phyloP scores from a whole-genome alignment of 1,140 invertebrate species.

The Euura lappo region DNA sequence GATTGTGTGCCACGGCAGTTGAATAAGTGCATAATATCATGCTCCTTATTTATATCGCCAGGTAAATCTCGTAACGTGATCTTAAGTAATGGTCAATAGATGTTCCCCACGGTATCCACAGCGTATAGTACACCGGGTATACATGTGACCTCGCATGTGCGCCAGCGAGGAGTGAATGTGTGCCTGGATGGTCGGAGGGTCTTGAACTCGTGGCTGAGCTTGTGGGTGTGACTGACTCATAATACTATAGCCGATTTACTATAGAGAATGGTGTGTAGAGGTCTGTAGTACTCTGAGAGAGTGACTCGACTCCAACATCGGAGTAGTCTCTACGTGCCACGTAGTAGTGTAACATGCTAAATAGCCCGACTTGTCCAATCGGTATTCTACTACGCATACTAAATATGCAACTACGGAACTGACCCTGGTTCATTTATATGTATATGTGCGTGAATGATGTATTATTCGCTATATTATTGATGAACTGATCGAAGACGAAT shows the following conservation, averaged over 20 bases:
- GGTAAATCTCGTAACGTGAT: conserved; percentile 11
- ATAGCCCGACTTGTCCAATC: background rate
- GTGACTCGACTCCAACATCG: background rate
- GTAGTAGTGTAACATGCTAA: conserved; percentile 16
- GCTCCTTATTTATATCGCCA: conserved; percentile 6
- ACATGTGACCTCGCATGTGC: conserved; percentile 40
- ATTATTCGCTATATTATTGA: background rate
- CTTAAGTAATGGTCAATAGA: conserved; percentile 13
- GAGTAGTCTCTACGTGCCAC: background rate
- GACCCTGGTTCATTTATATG: conserved; percentile 30
- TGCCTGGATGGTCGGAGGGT: conserved; percentile 52
- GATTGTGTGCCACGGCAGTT: background rate
- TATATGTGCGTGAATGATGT: background rate
- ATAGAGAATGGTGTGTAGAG: conserved; percentile 45
- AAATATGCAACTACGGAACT: conserved; percentile 40
- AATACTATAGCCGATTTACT: conserved; percentile 59
- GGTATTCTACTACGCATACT: conserved; percentile 34
- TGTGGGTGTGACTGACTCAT: conserved; percentile 48
- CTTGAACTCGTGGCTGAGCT: conserved; percentile 54
- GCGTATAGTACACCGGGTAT: conserved; percentile 12
- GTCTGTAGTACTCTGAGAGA: conserved; percentile 38
- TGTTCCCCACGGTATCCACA: background rate
- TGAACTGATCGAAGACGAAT: background rate
- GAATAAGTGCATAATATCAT: conserved; percentile 6
- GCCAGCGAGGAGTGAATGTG: conserved; percentile 27